phyloP scores from a whole-genome alignment of 2,888 invertebrate species.

The Heliconius cydno region DNA sequence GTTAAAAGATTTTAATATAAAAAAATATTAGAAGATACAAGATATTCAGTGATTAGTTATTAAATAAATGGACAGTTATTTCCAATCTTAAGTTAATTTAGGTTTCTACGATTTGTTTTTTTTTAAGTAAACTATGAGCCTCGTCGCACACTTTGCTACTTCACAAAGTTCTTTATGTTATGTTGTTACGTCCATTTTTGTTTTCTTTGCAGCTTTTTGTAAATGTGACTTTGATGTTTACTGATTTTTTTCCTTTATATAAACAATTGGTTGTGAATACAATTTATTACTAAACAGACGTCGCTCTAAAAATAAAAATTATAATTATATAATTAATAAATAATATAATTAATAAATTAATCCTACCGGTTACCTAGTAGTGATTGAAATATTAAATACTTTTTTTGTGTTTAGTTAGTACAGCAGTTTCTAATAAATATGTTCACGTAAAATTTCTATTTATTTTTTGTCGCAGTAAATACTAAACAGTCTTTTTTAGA shows the following conservation, averaged over 20 bases:
- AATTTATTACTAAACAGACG: background rate
- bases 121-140: slow-evolving; percentile 12
- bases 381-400: background rate
- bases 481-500: background rate
- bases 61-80: no score
- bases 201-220: slow-evolving; percentile 29
- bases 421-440: background rate
- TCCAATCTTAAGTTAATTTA: no score
- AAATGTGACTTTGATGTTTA: background rate
- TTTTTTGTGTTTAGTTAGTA: background rate
- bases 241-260: background rate
- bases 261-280: no score
- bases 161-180: slow-evolving; percentile 25
- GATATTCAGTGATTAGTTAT: no score
- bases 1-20: background rate
- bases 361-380: background rate
- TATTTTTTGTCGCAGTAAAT: background rate
- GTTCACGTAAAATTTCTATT: background rate
- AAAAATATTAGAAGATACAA: no score
- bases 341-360: no score
- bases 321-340: no score
- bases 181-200: slow-evolving; percentile 33
- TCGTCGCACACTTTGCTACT: slow-evolving; percentile 35
- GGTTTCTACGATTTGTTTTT: no score
- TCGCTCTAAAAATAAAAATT: background rate